phyloP scores from a whole-genome alignment of 2,888 invertebrate species.

The Netelia inedita region DNA sequence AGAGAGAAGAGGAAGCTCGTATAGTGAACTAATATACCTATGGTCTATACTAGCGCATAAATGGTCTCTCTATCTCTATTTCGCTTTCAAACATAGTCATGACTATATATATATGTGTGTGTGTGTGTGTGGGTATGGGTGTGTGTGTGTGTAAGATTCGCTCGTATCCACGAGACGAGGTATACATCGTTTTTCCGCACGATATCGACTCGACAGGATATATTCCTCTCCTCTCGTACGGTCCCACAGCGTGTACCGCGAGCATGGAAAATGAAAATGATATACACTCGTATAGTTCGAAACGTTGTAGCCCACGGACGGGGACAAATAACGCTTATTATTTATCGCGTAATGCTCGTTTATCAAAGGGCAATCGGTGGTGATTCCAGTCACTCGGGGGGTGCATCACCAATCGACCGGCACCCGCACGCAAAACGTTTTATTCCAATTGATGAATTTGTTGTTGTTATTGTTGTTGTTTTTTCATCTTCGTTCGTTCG shows the following conservation, averaged over 20 bases:
- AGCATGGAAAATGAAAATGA: conserved; percentile 63
- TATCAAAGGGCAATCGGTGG: conserved; percentile 61
- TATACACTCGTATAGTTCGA: conserved; percentile 37
- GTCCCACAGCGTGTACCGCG: not conserved
- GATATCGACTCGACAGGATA: conserved; percentile 48
- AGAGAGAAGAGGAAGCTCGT: conserved; percentile 8
- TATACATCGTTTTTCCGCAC: conserved; percentile 51
- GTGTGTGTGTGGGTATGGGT: not conserved
- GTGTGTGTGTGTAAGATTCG: not conserved
- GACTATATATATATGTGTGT: not conserved
- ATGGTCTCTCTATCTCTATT: conserved; percentile 39
- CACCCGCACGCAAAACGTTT: conserved; percentile 38
- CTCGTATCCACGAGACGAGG: not conserved
- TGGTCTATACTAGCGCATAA: conserved; percentile 38
- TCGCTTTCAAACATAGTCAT: conserved; percentile 20
- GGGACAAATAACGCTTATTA: conserved; percentile 67
- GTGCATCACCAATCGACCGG: not conserved
- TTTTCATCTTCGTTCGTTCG: not conserved
- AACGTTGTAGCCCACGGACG: conserved; percentile 51
- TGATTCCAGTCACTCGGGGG: conserved; percentile 15
- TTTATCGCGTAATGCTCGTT: conserved; percentile 63
- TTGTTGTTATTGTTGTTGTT: not conserved
- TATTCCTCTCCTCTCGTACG: conserved; percentile 30
- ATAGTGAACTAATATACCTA: conserved; percentile 17
- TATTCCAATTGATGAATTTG: conserved; percentile 42